Evolutionary conservation across 1,140 invertebrate species (phyloP).

Genomic region (Neomicropteryx cornuta): DNA sequence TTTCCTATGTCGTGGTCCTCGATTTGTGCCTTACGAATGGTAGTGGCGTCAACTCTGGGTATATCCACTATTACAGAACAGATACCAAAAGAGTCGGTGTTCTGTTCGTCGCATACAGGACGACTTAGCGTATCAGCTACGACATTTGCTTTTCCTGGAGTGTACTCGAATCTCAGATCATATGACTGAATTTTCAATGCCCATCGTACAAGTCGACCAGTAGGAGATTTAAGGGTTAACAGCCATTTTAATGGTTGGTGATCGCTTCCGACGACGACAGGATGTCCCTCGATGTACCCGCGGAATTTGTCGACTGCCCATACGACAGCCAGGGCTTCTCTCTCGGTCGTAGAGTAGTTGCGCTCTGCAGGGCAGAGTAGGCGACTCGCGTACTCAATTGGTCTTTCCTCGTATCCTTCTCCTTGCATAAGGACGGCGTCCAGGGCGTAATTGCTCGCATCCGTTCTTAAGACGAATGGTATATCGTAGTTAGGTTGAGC

Average conservation of each 20-base stretch:
- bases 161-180: constrained; percentile 18
- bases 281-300: constrained; percentile 22
- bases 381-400: constrained; percentile 33
- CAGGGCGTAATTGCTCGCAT: constrained; percentile 22
- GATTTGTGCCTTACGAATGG: no score
- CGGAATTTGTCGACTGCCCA: constrained; percentile 31
- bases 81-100: no score
- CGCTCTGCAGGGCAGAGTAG: constrained; percentile 26
- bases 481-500: constrained; percentile 16
- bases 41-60: no score
- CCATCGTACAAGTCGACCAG: constrained; percentile 29
- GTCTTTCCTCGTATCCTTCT: constrained; percentile 21
- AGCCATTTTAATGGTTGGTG: constrained; percentile 38
- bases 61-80: no score
- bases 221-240: constrained; percentile 25
- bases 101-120: no score
- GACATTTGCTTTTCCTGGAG: constrained; percentile 16
- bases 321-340: constrained; percentile 37
- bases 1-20: no score
- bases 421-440: constrained; percentile 24
- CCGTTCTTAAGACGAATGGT: constrained; percentile 19
- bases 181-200: constrained; percentile 27
- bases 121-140: constrained; percentile 16
- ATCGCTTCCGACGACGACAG: constrained; percentile 17
- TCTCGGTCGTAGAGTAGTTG: constrained; percentile 33